Evolutionary conservation across 64 coral and sea anemone genomes (phyloP).

Genomic region (Pocillopora verrucosa): DNA sequence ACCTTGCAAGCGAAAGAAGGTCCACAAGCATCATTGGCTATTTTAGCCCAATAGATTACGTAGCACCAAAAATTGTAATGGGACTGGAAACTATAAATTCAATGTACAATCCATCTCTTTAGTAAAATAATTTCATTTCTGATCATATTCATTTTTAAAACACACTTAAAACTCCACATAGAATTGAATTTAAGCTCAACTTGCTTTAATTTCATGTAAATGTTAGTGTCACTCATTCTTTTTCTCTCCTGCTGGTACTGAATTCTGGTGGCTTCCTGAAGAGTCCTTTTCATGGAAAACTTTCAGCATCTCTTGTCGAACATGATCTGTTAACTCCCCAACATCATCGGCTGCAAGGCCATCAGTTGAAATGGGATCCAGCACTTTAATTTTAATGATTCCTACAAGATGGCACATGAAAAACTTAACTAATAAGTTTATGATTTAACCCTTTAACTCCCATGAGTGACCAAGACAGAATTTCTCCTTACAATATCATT

Average conservation of each 20-base stretch:
- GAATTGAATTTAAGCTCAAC: neutral
- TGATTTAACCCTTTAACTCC: neutral
- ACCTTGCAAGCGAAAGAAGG: too few relatives aligned
- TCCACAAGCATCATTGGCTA: too few relatives aligned
- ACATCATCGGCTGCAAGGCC: slow-evolving; percentile 67
- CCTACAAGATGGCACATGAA: slow-evolving; percentile 23
- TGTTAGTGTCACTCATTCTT: neutral
- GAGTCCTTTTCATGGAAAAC: slow-evolving; percentile 62
- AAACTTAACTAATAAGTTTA: neutral
- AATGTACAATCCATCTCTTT: neutral
- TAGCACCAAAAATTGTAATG: too few relatives aligned
- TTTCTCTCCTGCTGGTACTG: neutral
- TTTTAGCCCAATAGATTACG: too few relatives aligned
- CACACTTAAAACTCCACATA: neutral
- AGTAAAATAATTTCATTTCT: neutral
- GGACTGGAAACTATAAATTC: too few relatives aligned
- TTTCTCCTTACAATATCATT: too few relatives aligned
- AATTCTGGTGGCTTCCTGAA: neutral
- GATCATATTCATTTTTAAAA: neutral
- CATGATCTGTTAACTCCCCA: slow-evolving; percentile 47
- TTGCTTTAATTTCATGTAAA: neutral
- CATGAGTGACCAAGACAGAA: too few relatives aligned
- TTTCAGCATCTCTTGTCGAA: slow-evolving; percentile 73
- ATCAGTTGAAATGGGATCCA: slow-evolving; percentile 62
- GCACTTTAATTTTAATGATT: slow-evolving; percentile 72